Conservation (phyloP, 2,113 vertebrate species). For the Pelecanus crispus region DNA sequence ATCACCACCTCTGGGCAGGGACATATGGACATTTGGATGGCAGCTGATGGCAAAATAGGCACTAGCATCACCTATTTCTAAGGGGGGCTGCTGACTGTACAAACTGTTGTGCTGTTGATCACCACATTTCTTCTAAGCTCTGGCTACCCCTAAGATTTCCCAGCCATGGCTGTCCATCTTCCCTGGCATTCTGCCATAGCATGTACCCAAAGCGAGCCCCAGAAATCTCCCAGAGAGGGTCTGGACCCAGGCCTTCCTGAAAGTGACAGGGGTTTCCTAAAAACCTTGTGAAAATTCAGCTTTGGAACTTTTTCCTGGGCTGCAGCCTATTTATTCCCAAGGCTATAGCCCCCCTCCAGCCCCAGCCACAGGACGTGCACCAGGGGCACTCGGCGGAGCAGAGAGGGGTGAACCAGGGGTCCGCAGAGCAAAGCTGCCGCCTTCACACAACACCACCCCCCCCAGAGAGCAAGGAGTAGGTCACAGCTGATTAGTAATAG, state of each 20-base stretch:
- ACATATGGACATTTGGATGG: not conserved
- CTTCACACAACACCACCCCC: not conserved
- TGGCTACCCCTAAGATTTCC: not conserved
- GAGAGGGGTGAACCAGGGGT: not conserved
- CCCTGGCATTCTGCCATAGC: not conserved
- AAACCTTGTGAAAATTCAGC: not conserved
- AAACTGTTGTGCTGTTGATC: not conserved
- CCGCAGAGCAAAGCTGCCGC: not conserved
- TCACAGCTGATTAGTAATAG: not conserved
- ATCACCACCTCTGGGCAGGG: not conserved
- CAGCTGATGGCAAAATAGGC: not conserved
- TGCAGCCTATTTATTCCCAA: not conserved
- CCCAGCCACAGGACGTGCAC: fast-evolving
- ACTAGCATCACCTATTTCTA: not conserved
- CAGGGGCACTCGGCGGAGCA: fast-evolving
- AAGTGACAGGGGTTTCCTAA: not conserved
- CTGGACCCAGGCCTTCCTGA: not conserved
- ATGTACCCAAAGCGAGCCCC: not conserved
- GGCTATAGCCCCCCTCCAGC: fast-evolving
- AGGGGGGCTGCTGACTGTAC: not conserved
- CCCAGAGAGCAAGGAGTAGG: not conserved
- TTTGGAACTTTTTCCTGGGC: not conserved
- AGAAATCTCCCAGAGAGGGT: not conserved
- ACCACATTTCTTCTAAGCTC: fast-evolving
- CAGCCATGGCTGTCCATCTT: fast-evolving